phyloP scores from a whole-genome alignment of 2,113 vertebrate species.

The Maccullochella peelii region DNA sequence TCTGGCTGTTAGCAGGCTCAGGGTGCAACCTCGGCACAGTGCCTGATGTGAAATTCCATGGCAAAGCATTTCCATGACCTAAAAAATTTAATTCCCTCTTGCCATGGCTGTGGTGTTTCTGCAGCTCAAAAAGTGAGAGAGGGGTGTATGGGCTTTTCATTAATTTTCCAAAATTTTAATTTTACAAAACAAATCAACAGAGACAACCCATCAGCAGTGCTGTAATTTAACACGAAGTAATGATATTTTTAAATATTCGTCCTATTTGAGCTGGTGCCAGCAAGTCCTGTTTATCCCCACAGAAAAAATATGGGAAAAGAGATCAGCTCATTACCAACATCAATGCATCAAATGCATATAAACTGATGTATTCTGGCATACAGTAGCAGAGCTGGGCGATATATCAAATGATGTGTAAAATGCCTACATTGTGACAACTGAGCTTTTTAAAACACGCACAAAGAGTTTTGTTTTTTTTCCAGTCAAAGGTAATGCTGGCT shows the following conservation, averaged over 20 bases:
- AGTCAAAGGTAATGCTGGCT: no score
- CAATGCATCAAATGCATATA: neutral
- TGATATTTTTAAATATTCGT: neutral
- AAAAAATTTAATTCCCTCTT: conserved; percentile 30
- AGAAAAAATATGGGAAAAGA: conserved; percentile 17
- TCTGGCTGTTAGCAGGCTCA: conserved; percentile 28
- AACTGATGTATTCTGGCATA: neutral
- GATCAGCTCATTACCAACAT: neutral
- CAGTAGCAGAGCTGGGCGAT: neutral
- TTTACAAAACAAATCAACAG: conserved; percentile 26
- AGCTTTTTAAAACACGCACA: no score
- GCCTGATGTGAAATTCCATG: conserved; percentile 55
- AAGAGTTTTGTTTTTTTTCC: no score
- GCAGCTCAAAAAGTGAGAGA: conserved; percentile 15
- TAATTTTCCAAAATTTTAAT: no score
- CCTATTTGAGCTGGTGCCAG: neutral
- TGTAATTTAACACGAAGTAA: neutral
- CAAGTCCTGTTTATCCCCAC: neutral
- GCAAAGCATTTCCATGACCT: conserved; percentile 54
- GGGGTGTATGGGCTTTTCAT: neutral
- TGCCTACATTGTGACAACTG: neutral
- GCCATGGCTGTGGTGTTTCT: conserved; percentile 11
- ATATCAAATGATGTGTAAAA: neutral
- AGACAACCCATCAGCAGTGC: neutral
- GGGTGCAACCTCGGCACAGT: conserved; percentile 46